Evolutionary conservation across 2,888 invertebrate species (phyloP), one percentile per base, ranked within the genome.

Genomic region (Camponotus fellah): DNA sequence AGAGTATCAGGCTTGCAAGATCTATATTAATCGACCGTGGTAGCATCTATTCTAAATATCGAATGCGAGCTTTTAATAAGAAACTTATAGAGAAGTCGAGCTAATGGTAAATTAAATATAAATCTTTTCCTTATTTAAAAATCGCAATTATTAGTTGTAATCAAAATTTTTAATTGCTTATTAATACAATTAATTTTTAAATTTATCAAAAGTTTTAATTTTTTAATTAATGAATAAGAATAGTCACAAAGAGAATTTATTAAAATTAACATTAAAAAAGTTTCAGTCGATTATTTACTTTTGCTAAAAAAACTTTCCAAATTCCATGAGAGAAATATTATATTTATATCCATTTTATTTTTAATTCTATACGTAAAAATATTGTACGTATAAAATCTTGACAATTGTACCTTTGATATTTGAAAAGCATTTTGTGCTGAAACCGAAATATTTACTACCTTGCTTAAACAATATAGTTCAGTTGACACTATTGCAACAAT

Each of bases 1-100:
- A 71, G 60, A 60, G 43, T 72, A 79, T 72, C 72, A 46, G 34
- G 60, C 34, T 71, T 79, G 26, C 34, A 43, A n/a, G 58, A 69
- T 77, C 77, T 77, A 77, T 77, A 77, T 77, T 77, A 77, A 77
- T 68, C 77, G 43, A n/a, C 21, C n/a, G 32, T 43, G 9, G 1
- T 56, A n/a, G 68, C 32, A 68, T 68, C 40, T 75, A 75, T 75
- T 65, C 75, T 75, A 49, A 75, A 65, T 49, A 75, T 64, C 75
- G 49, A 75, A 12, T 12, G 12, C 12, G 26, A 32, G 32, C n/a
- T 32, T 77, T 32, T 43, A 58, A 58, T 69, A 77, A 77, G 43
- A 69, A 58, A 58, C 46, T 12, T 58, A 26, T 26, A 21, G n/a
- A 32, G 17, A 53, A 56, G 43, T 32, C 4, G 14, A 56, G 14